These are phyloP conservation scores for Enteromius treurensis DNA, from an alignment of 2,797 vertebrate species.

Conservation along the genomic window DNA sequence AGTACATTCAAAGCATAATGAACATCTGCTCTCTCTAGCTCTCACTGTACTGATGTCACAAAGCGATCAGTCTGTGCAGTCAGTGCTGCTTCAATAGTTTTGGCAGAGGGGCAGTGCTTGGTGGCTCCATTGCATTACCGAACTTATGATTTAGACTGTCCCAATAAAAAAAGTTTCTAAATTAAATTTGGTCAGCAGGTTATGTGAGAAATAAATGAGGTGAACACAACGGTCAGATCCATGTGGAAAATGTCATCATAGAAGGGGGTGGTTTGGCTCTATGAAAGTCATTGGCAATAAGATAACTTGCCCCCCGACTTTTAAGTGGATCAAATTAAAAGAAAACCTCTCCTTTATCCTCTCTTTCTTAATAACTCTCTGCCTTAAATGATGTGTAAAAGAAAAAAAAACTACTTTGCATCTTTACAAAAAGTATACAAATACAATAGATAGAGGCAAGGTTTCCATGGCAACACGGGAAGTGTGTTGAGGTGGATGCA, in stretches of 20 bases:
- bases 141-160: too few species aligned
- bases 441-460: neutral
- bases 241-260: neutral
- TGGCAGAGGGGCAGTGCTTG: too few species aligned
- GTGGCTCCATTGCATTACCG: too few species aligned
- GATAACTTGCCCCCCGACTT: too few species aligned
- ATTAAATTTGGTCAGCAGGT: neutral
- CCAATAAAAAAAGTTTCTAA: too few species aligned
- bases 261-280: neutral
- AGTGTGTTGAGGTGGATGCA: constrained; percentile 1
- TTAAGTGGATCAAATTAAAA: constrained; percentile 5
- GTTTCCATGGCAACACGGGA: constrained; percentile 13
- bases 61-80: too few species aligned
- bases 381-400: neutral
- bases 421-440: constrained; percentile 2
- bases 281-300: neutral
- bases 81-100: too few species aligned
- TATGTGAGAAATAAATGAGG: neutral
- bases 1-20: too few species aligned
- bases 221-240: neutral
- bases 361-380: neutral
- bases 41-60: too few species aligned
- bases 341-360: neutral
- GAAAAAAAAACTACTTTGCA: neutral
- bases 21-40: too few species aligned